These are phyloP conservation scores for Stenodema calcarata DNA, from an alignment of 2,888 invertebrate species.

Conservation along the genomic window DNA sequence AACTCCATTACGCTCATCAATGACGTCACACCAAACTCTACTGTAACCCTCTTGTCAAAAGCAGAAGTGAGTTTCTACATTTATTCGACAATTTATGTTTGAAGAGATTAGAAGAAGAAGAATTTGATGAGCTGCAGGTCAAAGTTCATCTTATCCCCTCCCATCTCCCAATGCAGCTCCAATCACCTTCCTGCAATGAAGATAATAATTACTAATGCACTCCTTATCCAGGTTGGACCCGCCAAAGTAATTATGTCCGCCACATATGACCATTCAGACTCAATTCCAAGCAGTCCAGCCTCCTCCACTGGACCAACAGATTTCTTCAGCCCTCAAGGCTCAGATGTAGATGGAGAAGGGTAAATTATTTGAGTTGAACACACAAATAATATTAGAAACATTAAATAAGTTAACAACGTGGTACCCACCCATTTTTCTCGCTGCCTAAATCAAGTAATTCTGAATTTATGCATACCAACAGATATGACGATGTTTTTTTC, in stretches of 20 bases:
- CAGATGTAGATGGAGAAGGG: slow-evolving; percentile 59
- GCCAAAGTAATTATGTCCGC: slow-evolving; percentile 65
- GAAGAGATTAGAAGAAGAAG: too few relatives aligned
- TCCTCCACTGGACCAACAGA: slow-evolving; percentile 59
- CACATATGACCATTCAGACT: slow-evolving; percentile 70
- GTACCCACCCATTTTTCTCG: too few relatives aligned
- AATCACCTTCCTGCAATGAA: too few relatives aligned
- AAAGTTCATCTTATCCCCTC: too few relatives aligned
- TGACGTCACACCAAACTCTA: slow-evolving; percentile 65
- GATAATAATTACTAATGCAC: too few relatives aligned
- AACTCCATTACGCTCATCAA: slow-evolving; percentile 67
- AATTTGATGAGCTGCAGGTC: too few relatives aligned
- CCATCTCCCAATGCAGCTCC: too few relatives aligned
- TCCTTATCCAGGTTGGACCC: slow-evolving; percentile 57
- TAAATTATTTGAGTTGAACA: too few relatives aligned
- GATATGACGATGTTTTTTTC: slow-evolving; percentile 66
- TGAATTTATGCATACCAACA: slow-evolving; percentile 51
- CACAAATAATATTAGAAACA: too few relatives aligned
- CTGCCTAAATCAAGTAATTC: too few relatives aligned
- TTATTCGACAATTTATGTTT: too few relatives aligned
- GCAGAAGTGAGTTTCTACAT: slow-evolving; percentile 58
- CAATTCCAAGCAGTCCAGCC: slow-evolving; percentile 65
- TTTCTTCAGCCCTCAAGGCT: slow-evolving; percentile 58
- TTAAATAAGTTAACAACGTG: too few relatives aligned
- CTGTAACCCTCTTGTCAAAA: slow-evolving; percentile 59